Evolutionary conservation across 1,140 invertebrate genomes (phyloP).

Genomic region (Steinernema feltiae): DNA sequence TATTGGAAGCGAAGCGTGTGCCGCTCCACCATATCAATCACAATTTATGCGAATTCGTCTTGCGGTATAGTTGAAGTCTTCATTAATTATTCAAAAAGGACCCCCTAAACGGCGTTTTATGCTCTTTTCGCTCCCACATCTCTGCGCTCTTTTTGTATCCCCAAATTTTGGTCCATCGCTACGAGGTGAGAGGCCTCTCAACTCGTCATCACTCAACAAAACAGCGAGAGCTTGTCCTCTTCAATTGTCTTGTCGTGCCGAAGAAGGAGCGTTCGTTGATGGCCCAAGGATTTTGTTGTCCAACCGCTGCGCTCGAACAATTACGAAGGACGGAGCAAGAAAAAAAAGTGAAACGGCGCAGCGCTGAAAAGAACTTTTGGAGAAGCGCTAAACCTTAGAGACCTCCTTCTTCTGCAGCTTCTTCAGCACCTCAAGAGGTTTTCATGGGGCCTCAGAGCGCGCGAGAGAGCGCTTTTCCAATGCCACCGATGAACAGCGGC

Average conservation of each 20-base stretch:
- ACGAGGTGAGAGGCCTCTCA: not conserved
- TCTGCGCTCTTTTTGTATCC: not conserved
- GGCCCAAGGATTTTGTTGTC: not conserved
- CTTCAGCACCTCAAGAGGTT: slow-evolving; percentile 13
- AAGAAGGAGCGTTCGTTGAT: slow-evolving; percentile 4
- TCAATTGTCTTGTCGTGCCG: not conserved
- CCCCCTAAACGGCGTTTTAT: not conserved
- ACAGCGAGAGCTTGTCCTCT: not conserved
- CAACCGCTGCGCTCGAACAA: slow-evolving; percentile 1
- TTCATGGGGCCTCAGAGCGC: not conserved
- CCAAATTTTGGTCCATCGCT: not conserved
- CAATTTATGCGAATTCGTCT: not conserved
- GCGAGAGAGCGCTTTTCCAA: too few relatives aligned
- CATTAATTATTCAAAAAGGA: slow-evolving; percentile 6
- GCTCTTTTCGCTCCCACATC: not conserved
- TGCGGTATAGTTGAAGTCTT: not conserved
- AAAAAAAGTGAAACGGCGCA: slow-evolving; percentile 1
- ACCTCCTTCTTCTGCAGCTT: not conserved
- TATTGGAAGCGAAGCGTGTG: not conserved
- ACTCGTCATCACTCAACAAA: not conserved
- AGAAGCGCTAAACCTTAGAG: not conserved
- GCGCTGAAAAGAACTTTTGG: not conserved
- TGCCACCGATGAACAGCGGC: not conserved
- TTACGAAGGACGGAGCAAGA: not conserved
- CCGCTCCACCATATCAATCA: slow-evolving; percentile 2